Evolutionary conservation across 2,888 invertebrate genomes (phyloP).

Genomic region (Chydorus sphaericus): DNA sequence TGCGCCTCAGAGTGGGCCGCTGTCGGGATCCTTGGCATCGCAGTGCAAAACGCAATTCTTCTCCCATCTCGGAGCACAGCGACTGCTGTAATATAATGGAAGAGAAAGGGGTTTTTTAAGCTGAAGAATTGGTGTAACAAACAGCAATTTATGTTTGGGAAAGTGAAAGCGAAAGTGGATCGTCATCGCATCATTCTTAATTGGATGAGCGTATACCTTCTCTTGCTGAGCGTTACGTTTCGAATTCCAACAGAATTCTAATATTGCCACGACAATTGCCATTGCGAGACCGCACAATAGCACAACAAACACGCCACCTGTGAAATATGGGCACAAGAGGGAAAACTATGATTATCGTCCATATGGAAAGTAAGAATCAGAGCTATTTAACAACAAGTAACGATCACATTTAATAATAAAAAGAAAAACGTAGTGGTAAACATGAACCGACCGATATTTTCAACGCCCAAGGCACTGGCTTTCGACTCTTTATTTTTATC

Average conservation of each 20-base stretch:
- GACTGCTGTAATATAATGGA: conserved; percentile 43
- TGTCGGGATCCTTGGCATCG: conserved; percentile 70
- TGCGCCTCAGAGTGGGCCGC: conserved; percentile 59
- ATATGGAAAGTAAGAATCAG: too few species aligned
- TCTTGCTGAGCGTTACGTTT: conserved; percentile 73
- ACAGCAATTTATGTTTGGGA: neutral
- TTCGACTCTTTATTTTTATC: conserved; percentile 80
- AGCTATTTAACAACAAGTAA: neutral
- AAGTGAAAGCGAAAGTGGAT: neutral
- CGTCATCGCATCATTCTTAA: neutral
- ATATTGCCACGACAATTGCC: conserved; percentile 78
- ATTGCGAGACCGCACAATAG: conserved; percentile 78
- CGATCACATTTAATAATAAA: neutral
- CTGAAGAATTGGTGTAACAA: conserved; percentile 21
- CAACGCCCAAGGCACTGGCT: conserved; percentile 80
- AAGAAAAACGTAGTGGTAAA: neutral
- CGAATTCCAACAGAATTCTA: conserved; percentile 91
- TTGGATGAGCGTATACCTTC: conserved; percentile 34
- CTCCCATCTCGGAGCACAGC: conserved; percentile 83
- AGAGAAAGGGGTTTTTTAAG: neutral
- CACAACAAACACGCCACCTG: conserved; percentile 93
- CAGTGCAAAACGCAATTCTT: conserved; percentile 81
- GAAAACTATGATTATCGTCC: too few species aligned
- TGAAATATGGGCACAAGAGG: too few species aligned
- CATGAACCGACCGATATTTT: conserved; percentile 54